Evolutionary conservation across 1,140 invertebrate genomes (phyloP).

Genomic region (Lepidurus couesii): DNA sequence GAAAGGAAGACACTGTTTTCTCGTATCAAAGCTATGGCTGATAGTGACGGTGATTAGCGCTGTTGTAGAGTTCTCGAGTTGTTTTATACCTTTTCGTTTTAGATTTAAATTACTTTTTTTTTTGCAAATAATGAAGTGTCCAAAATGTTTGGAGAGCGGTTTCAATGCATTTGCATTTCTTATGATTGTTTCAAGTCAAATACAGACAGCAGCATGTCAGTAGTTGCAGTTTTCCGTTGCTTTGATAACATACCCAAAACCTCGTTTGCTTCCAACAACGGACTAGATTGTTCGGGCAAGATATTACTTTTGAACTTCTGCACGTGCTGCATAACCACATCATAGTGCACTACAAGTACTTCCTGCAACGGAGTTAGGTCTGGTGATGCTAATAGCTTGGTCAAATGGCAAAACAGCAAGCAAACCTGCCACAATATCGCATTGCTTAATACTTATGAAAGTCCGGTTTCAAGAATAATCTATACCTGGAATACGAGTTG

Average conservation of each 20-base stretch:
- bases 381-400: constrained; percentile 40
- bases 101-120: too few species aligned
- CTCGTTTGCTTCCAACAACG: constrained; percentile 43
- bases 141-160: too few species aligned
- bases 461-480: constrained; percentile 21
- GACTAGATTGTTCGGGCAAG: constrained; percentile 46
- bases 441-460: background rate
- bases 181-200: background rate
- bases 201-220: background rate
- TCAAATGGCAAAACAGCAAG: constrained; percentile 45
- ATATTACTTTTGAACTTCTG: constrained; percentile 43
- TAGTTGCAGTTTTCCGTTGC: background rate
- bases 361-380: constrained; percentile 44
- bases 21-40: constrained; percentile 24
- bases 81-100: too few species aligned
- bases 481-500: constrained; percentile 59
- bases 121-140: too few species aligned
- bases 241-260: background rate
- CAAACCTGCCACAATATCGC: constrained; percentile 43
- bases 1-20: constrained; percentile 26
- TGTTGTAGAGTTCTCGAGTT: background rate
- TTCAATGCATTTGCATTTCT: too few species aligned
- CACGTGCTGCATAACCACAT: constrained; percentile 31
- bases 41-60: constrained; percentile 40
- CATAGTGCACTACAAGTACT: constrained; percentile 29